Conservation (phyloP, 1,140 invertebrate species). For the Nebria ingens region DNA sequence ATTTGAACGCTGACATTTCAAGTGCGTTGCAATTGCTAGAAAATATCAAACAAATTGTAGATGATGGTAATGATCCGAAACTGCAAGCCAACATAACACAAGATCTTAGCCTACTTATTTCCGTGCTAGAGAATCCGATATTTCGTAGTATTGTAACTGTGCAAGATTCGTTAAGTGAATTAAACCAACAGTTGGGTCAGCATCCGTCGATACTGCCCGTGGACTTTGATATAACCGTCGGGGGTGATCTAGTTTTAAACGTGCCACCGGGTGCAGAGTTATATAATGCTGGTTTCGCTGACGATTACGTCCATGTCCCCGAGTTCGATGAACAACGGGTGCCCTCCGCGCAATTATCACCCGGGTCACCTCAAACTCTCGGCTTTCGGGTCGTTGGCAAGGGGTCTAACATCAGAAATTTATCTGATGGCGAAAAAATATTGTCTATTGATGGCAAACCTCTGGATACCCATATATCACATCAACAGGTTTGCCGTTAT, state of each 20-base stretch:
- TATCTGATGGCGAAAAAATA: slow-evolving; percentile 78
- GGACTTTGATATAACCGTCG: slow-evolving; percentile 80
- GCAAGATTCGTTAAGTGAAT: slow-evolving; percentile 72
- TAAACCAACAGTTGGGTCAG: slow-evolving; percentile 69
- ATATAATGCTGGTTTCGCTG: slow-evolving; percentile 35
- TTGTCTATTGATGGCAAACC: slow-evolving; percentile 80
- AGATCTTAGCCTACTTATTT: slow-evolving; percentile 78
- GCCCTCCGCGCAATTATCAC: slow-evolving; percentile 45
- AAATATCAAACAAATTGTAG: slow-evolving; percentile 63
- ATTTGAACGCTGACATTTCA: slow-evolving; percentile 47
- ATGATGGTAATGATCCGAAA: slow-evolving; percentile 61
- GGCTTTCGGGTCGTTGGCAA: background rate
- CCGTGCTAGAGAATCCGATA: slow-evolving; percentile 83
- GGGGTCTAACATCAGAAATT: slow-evolving; percentile 38
- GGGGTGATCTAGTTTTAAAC: slow-evolving; percentile 56
- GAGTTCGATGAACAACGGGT: slow-evolving; percentile 48
- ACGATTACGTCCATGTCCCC: slow-evolving; percentile 25
- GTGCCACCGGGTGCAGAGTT: slow-evolving; percentile 38
- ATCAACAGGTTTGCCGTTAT: slow-evolving; percentile 50
- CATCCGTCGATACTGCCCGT: slow-evolving; percentile 85
- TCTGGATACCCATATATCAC: slow-evolving; percentile 72
- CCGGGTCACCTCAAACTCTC: slow-evolving; percentile 34
- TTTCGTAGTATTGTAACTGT: slow-evolving; percentile 86
- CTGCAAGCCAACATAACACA: slow-evolving; percentile 63
- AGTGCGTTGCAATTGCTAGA: slow-evolving; percentile 69